Evolutionary conservation across 2,888 invertebrate genomes (phyloP), one percentile per base, ranked within the genome.

Genomic region (Meteorus cinctellus): DNA sequence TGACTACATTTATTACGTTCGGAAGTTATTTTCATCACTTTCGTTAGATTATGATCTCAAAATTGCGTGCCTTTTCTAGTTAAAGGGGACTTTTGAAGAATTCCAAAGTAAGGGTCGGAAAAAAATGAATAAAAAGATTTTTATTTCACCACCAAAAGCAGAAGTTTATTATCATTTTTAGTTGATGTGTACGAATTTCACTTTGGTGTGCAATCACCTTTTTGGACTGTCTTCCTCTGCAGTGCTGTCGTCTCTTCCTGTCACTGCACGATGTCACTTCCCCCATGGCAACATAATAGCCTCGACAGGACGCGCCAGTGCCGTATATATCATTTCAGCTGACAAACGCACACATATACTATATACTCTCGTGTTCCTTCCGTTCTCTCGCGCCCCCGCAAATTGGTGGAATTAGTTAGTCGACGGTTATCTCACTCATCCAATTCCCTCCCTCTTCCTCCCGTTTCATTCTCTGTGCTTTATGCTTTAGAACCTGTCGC

Each of bases 191-290:
- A 16, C 2, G 19, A 19, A 59, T 59, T 59, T n/a, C 19, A 59
- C 59, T 24, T 27, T 59, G 8, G 41, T n/a, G n/a, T 12, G 24
- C 24, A 27, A 34, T 31, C n/a, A 41, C 27, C 51, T 45, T 31
- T 34, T 4, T 12, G 45, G 29, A 59, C 48, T 60, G 72, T 63
- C 60, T 60, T 41, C 12, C 41, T 41, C 12, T 41, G 8, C 41
- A 41, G 41, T 8, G 41, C 41, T 72, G 72, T 66, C 59, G 66
- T 78, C 83, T 81, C 81, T 80, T 78, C 81, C 78, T 81, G 85
- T 84, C 82, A 82, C 80, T 84, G 75, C 80, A 78, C 75, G 80
- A 81, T 76, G 72, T 77, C 77, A 78, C 80, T 80, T 74, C 51
- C 75, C 78, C 75, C 79, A 78, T 78, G 77, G 79, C 74, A 59